A percentile compares a stretch with the other conserved stretches of the same genome.
These are phyloP conservation scores for Drosophila nebulosa DNA, from an alignment of 1,140 invertebrate genomes.

Conservation along the genomic window DNA sequence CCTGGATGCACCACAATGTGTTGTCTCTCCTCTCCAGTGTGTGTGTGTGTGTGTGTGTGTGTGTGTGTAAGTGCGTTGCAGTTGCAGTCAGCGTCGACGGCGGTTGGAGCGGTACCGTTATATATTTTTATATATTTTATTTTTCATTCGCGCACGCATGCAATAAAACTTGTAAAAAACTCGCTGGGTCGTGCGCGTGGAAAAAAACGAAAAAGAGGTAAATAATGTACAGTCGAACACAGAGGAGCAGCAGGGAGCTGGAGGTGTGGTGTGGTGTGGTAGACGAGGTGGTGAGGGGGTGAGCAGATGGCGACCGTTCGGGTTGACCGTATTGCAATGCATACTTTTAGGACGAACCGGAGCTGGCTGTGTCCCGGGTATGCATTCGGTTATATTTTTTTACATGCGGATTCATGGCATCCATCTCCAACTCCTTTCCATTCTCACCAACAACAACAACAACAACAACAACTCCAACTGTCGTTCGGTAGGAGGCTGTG, in stretches of 20 bases:
- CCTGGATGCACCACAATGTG: conserved; percentile 1
- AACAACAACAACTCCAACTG: background rate
- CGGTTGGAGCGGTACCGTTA: conserved; percentile 73
- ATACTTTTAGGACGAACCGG: conserved; percentile 57
- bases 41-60: background rate
- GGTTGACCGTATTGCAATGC: conserved; percentile 56
- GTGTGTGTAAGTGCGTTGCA: conserved; percentile 18
- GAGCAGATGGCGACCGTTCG: conserved; percentile 18
- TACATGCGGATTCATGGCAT: conserved; percentile 35
- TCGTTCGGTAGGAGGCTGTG: background rate
- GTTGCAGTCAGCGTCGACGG: conserved; percentile 21
- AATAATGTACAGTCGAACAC: conserved; percentile 65
- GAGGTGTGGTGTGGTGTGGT: background rate
- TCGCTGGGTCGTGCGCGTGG: conserved; percentile 14
- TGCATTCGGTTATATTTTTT: conserved; percentile 41
- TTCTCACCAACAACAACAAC: conserved; percentile 31
- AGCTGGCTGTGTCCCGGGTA: background rate
- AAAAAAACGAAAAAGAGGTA: conserved; percentile 77
- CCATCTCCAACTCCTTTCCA: conserved; percentile 44
- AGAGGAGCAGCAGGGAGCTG: conserved; percentile 1
- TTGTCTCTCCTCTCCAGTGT: background rate
- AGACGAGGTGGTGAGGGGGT: conserved; percentile 35
- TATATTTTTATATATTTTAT: conserved; percentile 80
- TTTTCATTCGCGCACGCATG: conserved; percentile 79
- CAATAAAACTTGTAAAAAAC: conserved; percentile 77